Evolutionary conservation across 2,797 vertebrate genomes (phyloP).

Genomic region (Austrolebias charrua): DNA sequence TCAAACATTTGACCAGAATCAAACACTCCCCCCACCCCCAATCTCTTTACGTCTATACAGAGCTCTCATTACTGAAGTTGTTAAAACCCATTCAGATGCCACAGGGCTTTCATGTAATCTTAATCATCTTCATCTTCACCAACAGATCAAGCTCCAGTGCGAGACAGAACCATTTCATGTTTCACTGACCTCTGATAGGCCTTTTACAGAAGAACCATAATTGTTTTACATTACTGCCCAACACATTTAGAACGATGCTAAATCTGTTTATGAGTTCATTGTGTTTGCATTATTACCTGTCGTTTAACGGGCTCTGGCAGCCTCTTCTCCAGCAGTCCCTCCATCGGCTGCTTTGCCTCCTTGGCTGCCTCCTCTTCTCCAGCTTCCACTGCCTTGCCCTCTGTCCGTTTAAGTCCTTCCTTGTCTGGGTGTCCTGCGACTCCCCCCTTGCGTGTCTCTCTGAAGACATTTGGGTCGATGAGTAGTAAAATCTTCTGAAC

Average conservation of each 20-base stretch:
- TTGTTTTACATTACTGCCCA: conserved; percentile 9
- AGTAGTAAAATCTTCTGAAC: conserved; percentile 91
- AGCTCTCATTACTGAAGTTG: background rate
- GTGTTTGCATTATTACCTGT: conserved; percentile 79
- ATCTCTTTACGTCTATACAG: too few relatives aligned
- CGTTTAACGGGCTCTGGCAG: conserved; percentile 95
- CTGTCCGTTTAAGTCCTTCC: conserved; percentile 86
- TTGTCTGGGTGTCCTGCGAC: conserved; percentile 74
- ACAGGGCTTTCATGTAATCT: conserved; percentile 6
- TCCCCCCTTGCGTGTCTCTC: conserved; percentile 76
- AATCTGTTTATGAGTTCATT: conserved; percentile 4
- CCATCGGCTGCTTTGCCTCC: conserved; percentile 82
- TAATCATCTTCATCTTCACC: conserved; percentile 31
- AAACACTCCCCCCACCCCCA: background rate
- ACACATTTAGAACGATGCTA: background rate
- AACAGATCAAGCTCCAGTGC: conserved; percentile 31
- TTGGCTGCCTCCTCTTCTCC: conserved; percentile 88
- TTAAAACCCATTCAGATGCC: conserved; percentile 20
- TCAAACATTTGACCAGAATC: conserved; percentile 4
- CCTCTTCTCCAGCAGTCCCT: conserved; percentile 91
- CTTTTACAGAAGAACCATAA: conserved; percentile 38
- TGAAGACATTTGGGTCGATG: conserved; percentile 92
- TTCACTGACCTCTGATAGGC: conserved; percentile 51
- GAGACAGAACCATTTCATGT: conserved; percentile 49
- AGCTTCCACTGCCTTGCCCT: conserved; percentile 94